A percentile compares a stretch with the other conserved stretches of the same genome.
phyloP scores from a whole-genome alignment of 2,888 invertebrate genomes.

The Synanthedon formicaeformis region DNA sequence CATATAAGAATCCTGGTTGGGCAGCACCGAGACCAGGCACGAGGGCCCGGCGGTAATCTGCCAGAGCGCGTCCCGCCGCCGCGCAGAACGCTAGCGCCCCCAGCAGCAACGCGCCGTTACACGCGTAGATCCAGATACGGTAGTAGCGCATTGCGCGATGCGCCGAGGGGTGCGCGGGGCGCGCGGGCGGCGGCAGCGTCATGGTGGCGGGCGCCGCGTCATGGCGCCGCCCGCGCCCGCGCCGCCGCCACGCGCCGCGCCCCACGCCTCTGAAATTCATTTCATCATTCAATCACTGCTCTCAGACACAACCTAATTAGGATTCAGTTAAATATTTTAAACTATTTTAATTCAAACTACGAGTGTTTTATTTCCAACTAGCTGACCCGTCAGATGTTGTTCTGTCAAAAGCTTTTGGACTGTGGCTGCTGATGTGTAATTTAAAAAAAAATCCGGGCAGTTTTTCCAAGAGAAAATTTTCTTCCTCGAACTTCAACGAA shows the following conservation, averaged over 20 bases:
- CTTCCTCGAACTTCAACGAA: too few species aligned
- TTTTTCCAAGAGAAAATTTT: too few species aligned
- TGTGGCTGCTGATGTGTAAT: too few species aligned
- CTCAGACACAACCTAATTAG: too few species aligned
- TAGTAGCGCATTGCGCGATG: conserved; percentile 81
- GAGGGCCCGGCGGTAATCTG: conserved; percentile 78
- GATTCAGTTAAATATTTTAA: too few species aligned
- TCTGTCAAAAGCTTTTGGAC: too few species aligned
- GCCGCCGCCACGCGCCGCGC: conserved; percentile 69
- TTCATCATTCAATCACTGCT: too few species aligned
- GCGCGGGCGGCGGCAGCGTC: conserved; percentile 69
- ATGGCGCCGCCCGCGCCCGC: conserved; percentile 69
- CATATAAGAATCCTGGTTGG: conserved; percentile 87
- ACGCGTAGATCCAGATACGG: conserved; percentile 93
- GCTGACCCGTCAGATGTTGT: too few species aligned
- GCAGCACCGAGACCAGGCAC: conserved; percentile 81
- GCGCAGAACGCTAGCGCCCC: conserved; percentile 85
- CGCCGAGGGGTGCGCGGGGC: conserved; percentile 67
- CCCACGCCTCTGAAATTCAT: conserved; percentile 58
- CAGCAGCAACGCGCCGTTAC: conserved; percentile 88
- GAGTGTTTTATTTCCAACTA: too few species aligned
- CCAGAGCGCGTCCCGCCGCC: conserved; percentile 78
- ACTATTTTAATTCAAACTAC: too few species aligned
- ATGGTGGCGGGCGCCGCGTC: conserved; percentile 69
- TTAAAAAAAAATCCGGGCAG: too few species aligned